These are phyloP conservation scores for Agrotis ipsilon DNA, from an alignment of 2,888 invertebrate species.

Conservation along the genomic window DNA sequence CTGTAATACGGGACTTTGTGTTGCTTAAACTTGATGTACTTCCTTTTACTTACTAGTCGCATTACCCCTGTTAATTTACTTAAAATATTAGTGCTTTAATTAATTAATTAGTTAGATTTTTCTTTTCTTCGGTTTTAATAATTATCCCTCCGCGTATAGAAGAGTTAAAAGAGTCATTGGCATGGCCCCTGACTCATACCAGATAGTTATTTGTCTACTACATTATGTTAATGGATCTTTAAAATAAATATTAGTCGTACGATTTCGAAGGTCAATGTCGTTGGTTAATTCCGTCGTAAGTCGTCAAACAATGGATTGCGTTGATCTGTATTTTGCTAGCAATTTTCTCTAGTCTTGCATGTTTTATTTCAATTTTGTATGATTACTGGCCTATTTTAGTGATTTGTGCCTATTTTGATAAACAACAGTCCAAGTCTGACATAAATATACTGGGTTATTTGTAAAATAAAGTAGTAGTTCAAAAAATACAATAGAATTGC, in stretches of 20 bases:
- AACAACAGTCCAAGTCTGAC: not conserved
- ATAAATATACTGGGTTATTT: not conserved
- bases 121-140: too few species aligned
- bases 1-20: not conserved
- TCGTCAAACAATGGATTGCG: not conserved
- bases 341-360: not conserved
- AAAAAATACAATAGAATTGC: too few species aligned
- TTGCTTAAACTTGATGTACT: not conserved
- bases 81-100: too few species aligned
- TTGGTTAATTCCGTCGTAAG: not conserved
- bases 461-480: too few species aligned
- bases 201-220: not conserved
- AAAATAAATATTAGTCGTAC: conserved; percentile 5
- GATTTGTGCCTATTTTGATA: not conserved
- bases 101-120: too few species aligned
- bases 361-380: not conserved
- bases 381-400: not conserved
- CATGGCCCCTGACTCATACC: not conserved
- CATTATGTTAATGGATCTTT: not conserved
- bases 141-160: too few species aligned
- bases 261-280: conserved; percentile 15
- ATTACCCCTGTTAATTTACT: too few species aligned
- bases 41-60: too few species aligned
- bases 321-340: not conserved
- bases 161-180: too few species aligned